Evolutionary conservation across 2,797 vertebrate species (phyloP), one percentile per base, ranked within the genome.

Genomic region (Sylvia borin): DNA sequence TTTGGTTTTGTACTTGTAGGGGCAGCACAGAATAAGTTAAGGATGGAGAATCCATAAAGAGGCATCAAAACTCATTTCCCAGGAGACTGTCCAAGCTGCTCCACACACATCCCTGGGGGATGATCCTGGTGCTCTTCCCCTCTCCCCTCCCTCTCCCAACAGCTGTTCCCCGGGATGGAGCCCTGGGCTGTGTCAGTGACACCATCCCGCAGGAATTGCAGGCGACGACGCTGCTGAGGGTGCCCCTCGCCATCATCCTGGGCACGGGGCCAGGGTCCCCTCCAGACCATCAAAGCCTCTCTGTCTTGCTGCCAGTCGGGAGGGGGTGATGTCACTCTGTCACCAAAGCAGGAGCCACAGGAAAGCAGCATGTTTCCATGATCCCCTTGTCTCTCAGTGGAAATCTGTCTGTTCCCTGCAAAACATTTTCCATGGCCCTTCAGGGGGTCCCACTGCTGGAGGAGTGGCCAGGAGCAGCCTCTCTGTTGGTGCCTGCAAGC

Each of bases 171-270:
- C 0, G 2, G 82, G 85, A 72, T 38, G 89, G 90, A 95, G 77
- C 64, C 84, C 53, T 1, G 1, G 83, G 68, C 92, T 91, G 78
- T 92, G 88, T 51, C 61, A 58, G 90, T 95, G 96, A 90, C 25
- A 70, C 85, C 94, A 96, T n/a, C 76, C 92, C 24, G 1, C 58
- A 96, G 92, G 95, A 95, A 93, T 53, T 57, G 57, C 51, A 6
- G n/a, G 22, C 40, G 40, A 40, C 13, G 40, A 13, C 13, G 40
- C 13, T 13, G 3, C 57, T 68, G 86, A 77, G 93, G 92, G 92
- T 65, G 91, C 64, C 3, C 17, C 70, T 74, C 1, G 1, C 40
- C 74, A 80, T 55, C 48, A 2, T 11, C 65, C 36, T 45, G 92
- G 95, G 86, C 88, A 1, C 10, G 0, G 27, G 54, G 57, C 88